Evolutionary conservation across 2,113 vertebrate species (phyloP).

Genomic region (Pedionomus torquatus): DNA sequence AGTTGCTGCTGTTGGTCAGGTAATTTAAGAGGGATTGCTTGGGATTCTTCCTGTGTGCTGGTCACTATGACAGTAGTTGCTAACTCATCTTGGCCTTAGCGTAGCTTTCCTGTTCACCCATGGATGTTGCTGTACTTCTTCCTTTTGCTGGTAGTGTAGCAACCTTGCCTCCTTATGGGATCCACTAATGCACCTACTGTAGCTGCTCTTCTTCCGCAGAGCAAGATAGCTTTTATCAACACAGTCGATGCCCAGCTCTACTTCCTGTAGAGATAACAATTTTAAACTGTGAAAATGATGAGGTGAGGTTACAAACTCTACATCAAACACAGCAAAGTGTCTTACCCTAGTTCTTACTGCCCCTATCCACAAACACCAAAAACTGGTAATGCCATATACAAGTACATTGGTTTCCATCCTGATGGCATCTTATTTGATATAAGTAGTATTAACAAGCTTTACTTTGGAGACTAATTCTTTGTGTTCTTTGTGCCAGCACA

Average conservation of each 20-base stretch:
- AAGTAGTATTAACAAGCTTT: background rate
- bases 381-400: background rate
- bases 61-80: background rate
- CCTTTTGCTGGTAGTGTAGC: background rate
- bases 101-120: background rate
- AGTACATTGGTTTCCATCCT: background rate
- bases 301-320: background rate
- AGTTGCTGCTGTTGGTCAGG: background rate
- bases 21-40: background rate
- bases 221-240: background rate
- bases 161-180: background rate
- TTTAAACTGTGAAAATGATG: background rate
- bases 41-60: background rate
- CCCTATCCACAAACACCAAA: background rate
- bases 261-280: background rate
- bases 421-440: background rate
- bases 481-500: background rate
- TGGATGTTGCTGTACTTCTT: background rate
- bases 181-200: too few relatives aligned
- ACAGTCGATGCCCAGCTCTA: background rate
- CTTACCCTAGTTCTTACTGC: background rate
- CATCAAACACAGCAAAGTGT: too few relatives aligned
- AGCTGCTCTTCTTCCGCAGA: background rate
- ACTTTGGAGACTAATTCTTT: background rate
- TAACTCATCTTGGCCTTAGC: background rate